Conservation (phyloP, 1,140 invertebrate species). For the Phymorhynchus buccinoides region DNA sequence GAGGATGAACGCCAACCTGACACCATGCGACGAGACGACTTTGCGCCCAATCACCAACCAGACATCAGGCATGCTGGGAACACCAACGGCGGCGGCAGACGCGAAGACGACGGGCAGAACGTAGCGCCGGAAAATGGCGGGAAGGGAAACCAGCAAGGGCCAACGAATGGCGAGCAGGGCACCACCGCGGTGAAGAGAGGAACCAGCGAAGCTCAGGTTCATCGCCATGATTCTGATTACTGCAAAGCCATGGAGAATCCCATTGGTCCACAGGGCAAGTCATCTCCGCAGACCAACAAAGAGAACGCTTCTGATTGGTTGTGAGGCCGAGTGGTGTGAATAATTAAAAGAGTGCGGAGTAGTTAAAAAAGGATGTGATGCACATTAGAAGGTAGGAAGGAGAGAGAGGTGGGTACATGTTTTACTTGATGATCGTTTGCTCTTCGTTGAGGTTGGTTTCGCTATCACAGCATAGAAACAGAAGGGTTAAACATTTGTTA, state of each 20-base stretch:
- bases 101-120: background rate
- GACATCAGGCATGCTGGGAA: background rate
- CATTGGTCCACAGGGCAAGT: background rate
- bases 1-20: background rate
- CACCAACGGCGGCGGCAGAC: background rate
- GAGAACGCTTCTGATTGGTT: conserved; percentile 33
- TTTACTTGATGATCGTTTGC: background rate
- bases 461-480: too few relatives aligned
- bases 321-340: background rate
- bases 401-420: background rate
- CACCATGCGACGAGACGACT: background rate
- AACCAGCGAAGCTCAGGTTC: conserved; percentile 30
- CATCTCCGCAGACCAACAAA: background rate
- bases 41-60: background rate
- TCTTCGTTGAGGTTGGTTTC: too few relatives aligned
- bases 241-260: conserved; percentile 32
- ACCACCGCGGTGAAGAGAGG: background rate
- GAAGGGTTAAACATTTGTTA: too few relatives aligned
- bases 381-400: background rate
- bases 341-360: background rate
- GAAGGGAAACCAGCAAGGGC: background rate
- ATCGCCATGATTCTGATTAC: conserved; percentile 28
- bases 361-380: background rate
- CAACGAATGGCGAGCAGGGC: background rate
- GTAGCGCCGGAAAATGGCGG: background rate